phyloP scores from a whole-genome alignment of 2,888 invertebrate genomes.

The Drepana falcataria region DNA sequence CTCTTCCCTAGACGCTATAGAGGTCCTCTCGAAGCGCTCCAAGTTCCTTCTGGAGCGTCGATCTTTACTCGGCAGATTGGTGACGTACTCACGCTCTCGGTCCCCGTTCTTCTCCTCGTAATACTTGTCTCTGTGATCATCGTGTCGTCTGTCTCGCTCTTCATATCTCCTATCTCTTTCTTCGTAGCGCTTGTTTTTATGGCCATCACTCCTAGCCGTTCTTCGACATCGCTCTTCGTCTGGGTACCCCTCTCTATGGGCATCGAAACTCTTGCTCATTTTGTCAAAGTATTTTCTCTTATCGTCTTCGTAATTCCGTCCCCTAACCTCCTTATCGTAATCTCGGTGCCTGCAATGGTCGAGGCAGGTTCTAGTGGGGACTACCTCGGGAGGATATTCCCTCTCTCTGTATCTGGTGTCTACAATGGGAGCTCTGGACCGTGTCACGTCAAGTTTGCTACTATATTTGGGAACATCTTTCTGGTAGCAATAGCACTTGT shows the following conservation, averaged over 20 bases:
- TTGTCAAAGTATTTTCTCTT: slow-evolving; percentile 45
- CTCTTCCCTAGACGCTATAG: slow-evolving; percentile 54
- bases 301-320: slow-evolving; percentile 40
- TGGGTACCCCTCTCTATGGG: slow-evolving; percentile 37
- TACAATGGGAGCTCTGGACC: slow-evolving; percentile 31
- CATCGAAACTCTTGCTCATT: slow-evolving; percentile 58
- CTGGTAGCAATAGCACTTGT: slow-evolving; percentile 36
- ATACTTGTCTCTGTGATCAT: slow-evolving; percentile 32
- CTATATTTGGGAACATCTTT: slow-evolving; percentile 33
- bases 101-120: slow-evolving; percentile 41
- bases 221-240: slow-evolving; percentile 45
- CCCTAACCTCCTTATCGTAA: slow-evolving; percentile 40
- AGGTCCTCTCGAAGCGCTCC: slow-evolving; percentile 54
- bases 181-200: slow-evolving; percentile 40
- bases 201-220: slow-evolving; percentile 46
- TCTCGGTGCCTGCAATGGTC: slow-evolving; percentile 32
- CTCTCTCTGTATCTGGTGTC: slow-evolving; percentile 26
- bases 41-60: slow-evolving; percentile 34
- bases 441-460: slow-evolving; percentile 42
- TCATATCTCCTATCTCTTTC: slow-evolving; percentile 37
- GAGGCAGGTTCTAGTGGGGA: slow-evolving; percentile 38
- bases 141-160: slow-evolving; percentile 31
- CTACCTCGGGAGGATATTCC: slow-evolving; percentile 34
- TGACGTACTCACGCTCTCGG: slow-evolving; percentile 20
- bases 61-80: slow-evolving; percentile 28